Evolutionary conservation across 1,140 invertebrate species (phyloP).

Genomic region (Brachionus asplanchnoidis): DNA sequence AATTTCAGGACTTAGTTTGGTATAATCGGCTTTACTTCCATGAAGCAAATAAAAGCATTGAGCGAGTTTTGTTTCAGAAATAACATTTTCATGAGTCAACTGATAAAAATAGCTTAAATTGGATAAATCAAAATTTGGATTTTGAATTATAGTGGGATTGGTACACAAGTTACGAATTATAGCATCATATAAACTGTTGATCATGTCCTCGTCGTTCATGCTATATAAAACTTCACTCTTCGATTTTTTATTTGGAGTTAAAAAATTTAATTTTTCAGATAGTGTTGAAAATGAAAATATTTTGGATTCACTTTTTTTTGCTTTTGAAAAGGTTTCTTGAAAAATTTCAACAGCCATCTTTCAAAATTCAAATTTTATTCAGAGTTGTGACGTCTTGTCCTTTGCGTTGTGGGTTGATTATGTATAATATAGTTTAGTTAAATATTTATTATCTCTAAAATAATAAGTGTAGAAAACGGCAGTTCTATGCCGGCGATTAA

Average conservation of each 20-base stretch:
- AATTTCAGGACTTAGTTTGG: background rate
- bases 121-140: background rate
- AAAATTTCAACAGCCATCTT: background rate
- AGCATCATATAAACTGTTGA: background rate
- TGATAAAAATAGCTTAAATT: background rate
- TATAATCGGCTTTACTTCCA: background rate
- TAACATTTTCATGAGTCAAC: background rate
- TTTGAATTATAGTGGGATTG: background rate
- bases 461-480: too few species aligned
- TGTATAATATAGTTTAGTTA: too few species aligned
- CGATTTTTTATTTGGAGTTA: background rate
- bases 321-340: background rate
- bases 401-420: too few species aligned
- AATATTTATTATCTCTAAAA: too few species aligned
- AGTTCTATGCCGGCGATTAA: too few species aligned
- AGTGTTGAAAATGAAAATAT: background rate
- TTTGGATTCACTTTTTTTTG: background rate
- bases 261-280: background rate
- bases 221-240: background rate
- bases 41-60: background rate
- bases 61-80: background rate
- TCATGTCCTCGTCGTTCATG: background rate
- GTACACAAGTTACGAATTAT: background rate
- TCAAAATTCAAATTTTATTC: too few species aligned
- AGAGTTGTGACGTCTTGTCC: too few species aligned